A percentile compares a stretch with the other conserved stretches of the same genome.
These are phyloP conservation scores for Fragum sueziense DNA, from an alignment of 2,888 invertebrate genomes.

Conservation along the genomic window DNA sequence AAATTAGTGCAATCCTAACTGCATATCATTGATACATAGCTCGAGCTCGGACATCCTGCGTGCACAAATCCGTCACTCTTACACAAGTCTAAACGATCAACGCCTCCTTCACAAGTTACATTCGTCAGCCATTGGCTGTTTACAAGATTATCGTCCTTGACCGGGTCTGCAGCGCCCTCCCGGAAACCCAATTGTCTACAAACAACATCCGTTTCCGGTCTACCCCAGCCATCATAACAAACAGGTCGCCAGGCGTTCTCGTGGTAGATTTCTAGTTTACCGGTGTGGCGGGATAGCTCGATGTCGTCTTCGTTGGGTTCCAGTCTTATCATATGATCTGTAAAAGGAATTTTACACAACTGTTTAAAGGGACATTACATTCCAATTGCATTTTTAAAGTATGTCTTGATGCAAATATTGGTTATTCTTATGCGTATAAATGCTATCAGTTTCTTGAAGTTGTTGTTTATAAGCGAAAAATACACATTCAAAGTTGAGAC, in stretches of 20 bases:
- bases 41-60: conserved; percentile 44
- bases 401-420: too few species aligned
- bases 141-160: conserved; percentile 28
- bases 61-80: conserved; percentile 44
- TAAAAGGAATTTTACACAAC: too few species aligned
- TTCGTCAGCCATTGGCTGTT: conserved; percentile 65
- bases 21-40: conserved; percentile 53
- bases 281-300: conserved; percentile 52
- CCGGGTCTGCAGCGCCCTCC: conserved; percentile 50
- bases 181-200: conserved; percentile 72
- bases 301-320: conserved; percentile 54
- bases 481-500: too few species aligned
- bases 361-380: too few species aligned
- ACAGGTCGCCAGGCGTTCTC: conserved; percentile 68
- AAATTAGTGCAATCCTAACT: too few species aligned
- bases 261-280: conserved; percentile 69
- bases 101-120: conserved; percentile 62
- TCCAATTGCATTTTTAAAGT: too few species aligned
- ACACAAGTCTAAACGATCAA: conserved; percentile 65
- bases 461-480: too few species aligned
- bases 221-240: conserved; percentile 70
- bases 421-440: too few species aligned
- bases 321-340: conserved; percentile 71
- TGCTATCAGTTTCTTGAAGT: too few species aligned
- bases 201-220: conserved; percentile 68